Conservation (phyloP, 2,797 vertebrate species). For the Enteromius fasciolatus region DNA sequence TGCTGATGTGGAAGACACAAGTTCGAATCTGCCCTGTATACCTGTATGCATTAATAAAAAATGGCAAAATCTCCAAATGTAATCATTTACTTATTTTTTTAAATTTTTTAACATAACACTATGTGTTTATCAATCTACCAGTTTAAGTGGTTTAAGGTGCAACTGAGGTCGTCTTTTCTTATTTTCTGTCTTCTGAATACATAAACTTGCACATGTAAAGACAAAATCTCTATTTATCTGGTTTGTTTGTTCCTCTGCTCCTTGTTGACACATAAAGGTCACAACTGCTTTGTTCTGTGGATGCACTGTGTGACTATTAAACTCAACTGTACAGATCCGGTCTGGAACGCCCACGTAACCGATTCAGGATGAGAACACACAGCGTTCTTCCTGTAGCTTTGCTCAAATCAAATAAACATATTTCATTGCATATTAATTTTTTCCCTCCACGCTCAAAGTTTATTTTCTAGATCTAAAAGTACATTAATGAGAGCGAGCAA, state of each 20-base stretch:
- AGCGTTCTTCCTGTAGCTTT: neutral
- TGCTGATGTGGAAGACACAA: conserved; percentile 2
- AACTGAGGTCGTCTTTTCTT: neutral
- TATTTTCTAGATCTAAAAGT: neutral
- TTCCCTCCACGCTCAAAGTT: neutral
- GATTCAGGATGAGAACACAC: conserved; percentile 26
- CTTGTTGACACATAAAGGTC: conserved; percentile 53
- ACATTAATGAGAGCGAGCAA: neutral
- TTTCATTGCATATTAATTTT: neutral
- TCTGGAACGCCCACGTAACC: conserved; percentile 15
- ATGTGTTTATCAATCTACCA: neutral
- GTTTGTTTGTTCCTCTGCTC: conserved; percentile 29
- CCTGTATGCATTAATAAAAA: neutral
- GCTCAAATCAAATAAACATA: conserved; percentile 7
- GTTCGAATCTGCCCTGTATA: neutral
- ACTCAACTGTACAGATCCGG: conserved; percentile 16
- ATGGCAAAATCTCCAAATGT: neutral
- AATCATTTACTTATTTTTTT: neutral
- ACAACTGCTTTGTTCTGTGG: conserved; percentile 50
- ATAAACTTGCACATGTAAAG: neutral
- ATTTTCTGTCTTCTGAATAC: neutral
- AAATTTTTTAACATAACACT: neutral
- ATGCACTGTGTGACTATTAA: conserved; percentile 15
- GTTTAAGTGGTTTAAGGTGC: neutral
- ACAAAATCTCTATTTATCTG: neutral